A percentile compares a stretch with the other conserved stretches of the same genome.
These are phyloP conservation scores for Toxotes lorentzi DNA, from an alignment of 2,797 vertebrate genomes.

Conservation along the genomic window DNA sequence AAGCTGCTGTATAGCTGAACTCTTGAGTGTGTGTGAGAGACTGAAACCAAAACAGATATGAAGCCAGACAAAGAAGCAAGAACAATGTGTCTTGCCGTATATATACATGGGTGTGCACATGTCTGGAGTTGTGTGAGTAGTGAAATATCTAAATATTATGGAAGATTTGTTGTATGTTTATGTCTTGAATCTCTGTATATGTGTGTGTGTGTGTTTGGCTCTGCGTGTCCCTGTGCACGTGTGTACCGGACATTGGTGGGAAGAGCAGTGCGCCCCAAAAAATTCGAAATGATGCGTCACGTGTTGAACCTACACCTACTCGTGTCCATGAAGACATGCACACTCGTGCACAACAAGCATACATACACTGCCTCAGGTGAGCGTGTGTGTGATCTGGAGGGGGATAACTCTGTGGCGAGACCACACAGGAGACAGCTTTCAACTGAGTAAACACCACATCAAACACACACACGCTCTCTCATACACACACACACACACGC, in stretches of 20 bases:
- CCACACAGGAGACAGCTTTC: conserved; percentile 86
- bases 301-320: conserved; percentile 59
- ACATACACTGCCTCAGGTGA: conserved; percentile 74
- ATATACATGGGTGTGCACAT: conserved; percentile 43
- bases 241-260: conserved; percentile 35
- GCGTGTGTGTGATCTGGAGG: conserved; percentile 71
- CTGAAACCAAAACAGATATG: conserved; percentile 56
- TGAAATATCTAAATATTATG: conserved; percentile 76
- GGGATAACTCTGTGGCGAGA: conserved; percentile 79
- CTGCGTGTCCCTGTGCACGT: neutral
- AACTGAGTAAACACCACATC: conserved; percentile 88
- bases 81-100: conserved; percentile 67
- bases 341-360: conserved; percentile 48
- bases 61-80: conserved; percentile 41
- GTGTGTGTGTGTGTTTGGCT: conserved; percentile 22
- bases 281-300: conserved; percentile 50
- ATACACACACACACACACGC: conserved; percentile 51
- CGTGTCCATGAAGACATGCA: conserved; percentile 40
- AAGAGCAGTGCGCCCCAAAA: conserved; percentile 14
- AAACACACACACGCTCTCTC: conserved; percentile 70
- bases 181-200: conserved; percentile 55
- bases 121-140: conserved; percentile 48
- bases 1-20: conserved; percentile 15
- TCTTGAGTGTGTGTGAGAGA: conserved; percentile 83
- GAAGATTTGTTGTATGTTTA: conserved; percentile 76